Percentiles rank a stretch among this genome's conserved stretches.
Conservation (phyloP, 2,888 invertebrate species). For the Rotaria sp. region DNA sequence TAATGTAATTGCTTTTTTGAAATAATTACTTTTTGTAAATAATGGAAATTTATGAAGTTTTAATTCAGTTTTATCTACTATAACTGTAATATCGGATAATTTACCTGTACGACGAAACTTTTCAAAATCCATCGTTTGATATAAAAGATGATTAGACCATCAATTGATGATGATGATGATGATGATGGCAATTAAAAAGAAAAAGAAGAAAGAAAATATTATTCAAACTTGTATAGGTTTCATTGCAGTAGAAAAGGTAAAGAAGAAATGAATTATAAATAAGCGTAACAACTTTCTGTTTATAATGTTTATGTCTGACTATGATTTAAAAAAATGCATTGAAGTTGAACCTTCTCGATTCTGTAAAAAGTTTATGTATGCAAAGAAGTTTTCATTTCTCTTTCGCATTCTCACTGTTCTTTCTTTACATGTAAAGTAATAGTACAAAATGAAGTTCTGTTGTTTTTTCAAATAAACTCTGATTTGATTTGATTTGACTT, state of each 20-base stretch:
- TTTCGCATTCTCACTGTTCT: not conserved
- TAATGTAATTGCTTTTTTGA: constrained; percentile 45
- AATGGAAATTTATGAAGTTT: constrained; percentile 54
- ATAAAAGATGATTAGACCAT: not conserved
- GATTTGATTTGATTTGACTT: too few relatives aligned
- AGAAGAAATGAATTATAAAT: too few relatives aligned
- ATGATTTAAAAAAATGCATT: not conserved
- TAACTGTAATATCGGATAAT: constrained; percentile 51
- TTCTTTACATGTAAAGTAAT: not conserved
- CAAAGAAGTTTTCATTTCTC: not conserved
- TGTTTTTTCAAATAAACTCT: not conserved
- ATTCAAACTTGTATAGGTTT: not conserved
- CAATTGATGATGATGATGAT: too few relatives aligned
- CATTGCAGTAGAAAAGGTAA: not conserved
- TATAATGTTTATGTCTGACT: not conserved
- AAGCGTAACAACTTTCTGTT: not conserved
- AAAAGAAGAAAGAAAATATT: not conserved
- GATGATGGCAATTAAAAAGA: not conserved
- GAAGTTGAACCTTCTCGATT: not conserved
- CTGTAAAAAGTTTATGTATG: not conserved
- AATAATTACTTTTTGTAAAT: constrained; percentile 52
- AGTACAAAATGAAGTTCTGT: not conserved
- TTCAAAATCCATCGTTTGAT: constrained; percentile 32
- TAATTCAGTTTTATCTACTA: constrained; percentile 47
- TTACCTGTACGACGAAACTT: constrained; percentile 46